phyloP scores from a whole-genome alignment of 2,113 vertebrate genomes.

The Sebastes fasciatus region DNA sequence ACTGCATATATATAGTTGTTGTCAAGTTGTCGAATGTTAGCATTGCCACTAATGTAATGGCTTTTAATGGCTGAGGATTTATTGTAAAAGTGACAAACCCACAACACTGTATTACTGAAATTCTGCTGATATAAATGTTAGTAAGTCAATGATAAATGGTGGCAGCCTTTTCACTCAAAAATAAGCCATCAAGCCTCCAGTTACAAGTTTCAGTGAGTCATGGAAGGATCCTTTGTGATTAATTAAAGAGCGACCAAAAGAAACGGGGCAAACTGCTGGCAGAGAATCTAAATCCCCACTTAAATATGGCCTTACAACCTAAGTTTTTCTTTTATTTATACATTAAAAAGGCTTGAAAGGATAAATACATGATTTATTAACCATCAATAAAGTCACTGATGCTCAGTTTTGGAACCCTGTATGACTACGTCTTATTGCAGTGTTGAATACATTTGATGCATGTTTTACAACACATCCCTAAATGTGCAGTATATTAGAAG shows the following conservation, averaged over 20 bases:
- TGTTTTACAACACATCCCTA: slow-evolving; percentile 22
- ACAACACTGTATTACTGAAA: not conserved
- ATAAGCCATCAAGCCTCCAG: not conserved
- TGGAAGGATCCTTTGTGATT: not conserved
- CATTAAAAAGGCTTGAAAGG: not conserved
- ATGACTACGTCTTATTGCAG: not conserved
- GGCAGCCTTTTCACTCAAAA: not conserved
- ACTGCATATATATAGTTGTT: not conserved
- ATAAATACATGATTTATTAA: slow-evolving; percentile 13
- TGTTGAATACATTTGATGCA: slow-evolving; percentile 10
- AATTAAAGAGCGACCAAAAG: not conserved
- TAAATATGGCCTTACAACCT: not conserved
- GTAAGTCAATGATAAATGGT: not conserved
- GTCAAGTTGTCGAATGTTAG: not conserved
- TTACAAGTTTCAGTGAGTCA: too few relatives aligned
- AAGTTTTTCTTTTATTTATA: slow-evolving; percentile 14
- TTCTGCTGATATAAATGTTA: not conserved
- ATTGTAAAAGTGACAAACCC: not conserved
- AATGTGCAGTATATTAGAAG: not conserved
- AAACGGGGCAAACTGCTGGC: not conserved
- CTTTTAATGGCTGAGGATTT: not conserved
- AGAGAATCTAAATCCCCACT: slow-evolving; percentile 2
- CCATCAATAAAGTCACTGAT: not conserved
- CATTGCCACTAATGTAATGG: not conserved
- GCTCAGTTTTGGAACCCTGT: not conserved